A percentile compares a stretch with the other conserved stretches of the same genome.
Evolutionary conservation across 1,140 invertebrate species (phyloP).

Genomic region (Drosophila pachea): DNA sequence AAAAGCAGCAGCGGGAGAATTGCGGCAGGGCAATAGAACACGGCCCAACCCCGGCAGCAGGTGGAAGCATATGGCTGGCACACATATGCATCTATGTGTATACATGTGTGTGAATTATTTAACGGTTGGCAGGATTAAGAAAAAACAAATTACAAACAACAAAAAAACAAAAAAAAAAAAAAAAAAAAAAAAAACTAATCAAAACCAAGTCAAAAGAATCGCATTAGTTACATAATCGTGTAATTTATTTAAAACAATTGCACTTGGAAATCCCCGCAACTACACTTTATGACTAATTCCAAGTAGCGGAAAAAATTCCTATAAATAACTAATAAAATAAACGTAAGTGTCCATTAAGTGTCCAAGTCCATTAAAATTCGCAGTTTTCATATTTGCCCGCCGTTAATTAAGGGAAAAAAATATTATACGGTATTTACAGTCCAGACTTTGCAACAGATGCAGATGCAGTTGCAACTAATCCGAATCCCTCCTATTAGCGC

Average conservation of each 20-base stretch:
- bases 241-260: too few relatives aligned
- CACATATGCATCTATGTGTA: not conserved
- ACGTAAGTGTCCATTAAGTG: too few relatives aligned
- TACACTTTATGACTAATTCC: too few relatives aligned
- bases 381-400: not conserved
- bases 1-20: conserved; percentile 12
- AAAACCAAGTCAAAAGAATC: too few relatives aligned
- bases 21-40: not conserved
- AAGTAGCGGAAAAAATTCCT: too few relatives aligned
- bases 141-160: not conserved
- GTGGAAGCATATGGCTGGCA: conserved; percentile 4
- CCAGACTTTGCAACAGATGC: conserved; percentile 4
- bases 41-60: not conserved
- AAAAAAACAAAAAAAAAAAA: too few relatives aligned
- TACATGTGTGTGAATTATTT: not conserved
- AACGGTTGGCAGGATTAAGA: not conserved
- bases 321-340: too few relatives aligned
- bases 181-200: too few relatives aligned
- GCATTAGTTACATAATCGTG: too few relatives aligned
- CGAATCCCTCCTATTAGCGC: conserved; percentile 8
- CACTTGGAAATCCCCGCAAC: too few relatives aligned
- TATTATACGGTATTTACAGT: not conserved
- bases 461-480: not conserved
- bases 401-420: not conserved
- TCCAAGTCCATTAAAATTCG: too few relatives aligned